phyloP scores from a whole-genome alignment of 2,888 invertebrate genomes.

The Polymixis flavicincta region DNA sequence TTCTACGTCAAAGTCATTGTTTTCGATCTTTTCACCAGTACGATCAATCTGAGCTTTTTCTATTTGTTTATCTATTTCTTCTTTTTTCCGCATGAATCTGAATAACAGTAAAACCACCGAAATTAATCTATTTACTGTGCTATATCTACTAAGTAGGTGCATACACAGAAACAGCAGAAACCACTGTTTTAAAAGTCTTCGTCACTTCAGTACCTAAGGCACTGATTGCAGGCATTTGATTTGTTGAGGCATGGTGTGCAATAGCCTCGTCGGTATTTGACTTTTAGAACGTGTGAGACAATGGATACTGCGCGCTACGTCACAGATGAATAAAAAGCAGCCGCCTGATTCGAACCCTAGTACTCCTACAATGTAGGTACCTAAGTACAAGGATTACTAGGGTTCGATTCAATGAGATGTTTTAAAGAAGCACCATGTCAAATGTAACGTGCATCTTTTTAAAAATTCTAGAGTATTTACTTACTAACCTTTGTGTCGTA shows the following conservation, averaged over 20 bases:
- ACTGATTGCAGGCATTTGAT: too few species aligned
- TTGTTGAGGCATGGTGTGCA: background rate
- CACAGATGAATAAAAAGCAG: background rate
- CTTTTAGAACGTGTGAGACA: background rate
- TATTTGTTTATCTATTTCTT: conserved; percentile 78
- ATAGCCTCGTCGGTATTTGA: background rate
- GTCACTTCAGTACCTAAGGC: background rate
- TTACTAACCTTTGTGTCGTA: conserved; percentile 74
- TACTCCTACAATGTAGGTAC: too few species aligned
- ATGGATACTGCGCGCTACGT: background rate
- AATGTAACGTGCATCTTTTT: background rate
- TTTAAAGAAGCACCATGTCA: background rate
- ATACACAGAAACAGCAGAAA: background rate
- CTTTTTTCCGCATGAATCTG: conserved; percentile 81
- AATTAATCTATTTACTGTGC: background rate
- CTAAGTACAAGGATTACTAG: background rate
- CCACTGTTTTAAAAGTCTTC: background rate
- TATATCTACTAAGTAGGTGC: background rate
- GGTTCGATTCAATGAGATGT: background rate
- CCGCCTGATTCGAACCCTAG: background rate
- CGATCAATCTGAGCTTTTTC: conserved; percentile 64
- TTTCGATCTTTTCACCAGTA: conserved; percentile 61
- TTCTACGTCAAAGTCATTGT: conserved; percentile 82
- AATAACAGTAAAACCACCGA: background rate
- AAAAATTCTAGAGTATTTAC: background rate